Evolutionary conservation across 2,888 invertebrate species (phyloP), one percentile per base, ranked within the genome.

Genomic region (Philaethria dido): DNA sequence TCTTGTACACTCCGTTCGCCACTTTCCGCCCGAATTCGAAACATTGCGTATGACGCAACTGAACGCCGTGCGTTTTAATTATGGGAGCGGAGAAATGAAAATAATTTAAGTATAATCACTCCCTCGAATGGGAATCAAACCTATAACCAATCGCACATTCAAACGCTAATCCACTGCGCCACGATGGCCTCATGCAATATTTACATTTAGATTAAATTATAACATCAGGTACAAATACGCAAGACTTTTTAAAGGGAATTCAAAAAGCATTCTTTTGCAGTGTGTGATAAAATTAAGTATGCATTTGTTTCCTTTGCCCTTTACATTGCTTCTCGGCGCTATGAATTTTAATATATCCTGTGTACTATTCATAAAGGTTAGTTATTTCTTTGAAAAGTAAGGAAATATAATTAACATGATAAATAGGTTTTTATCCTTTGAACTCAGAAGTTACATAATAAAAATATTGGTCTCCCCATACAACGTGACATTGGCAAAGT

Each of bases 311-410:
- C 20, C 63, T 29, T 45, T 29, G 18, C 44, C 20, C 60, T 60
- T 60, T 29, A 18, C 14, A 39, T 20, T 39, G 22, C 39, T 25
- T 13, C 22, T 20, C 16, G 22, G 55, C 45, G 33, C 55, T 63
- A 55, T 63, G 63, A 63, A 63, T 63, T 54, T 63, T 63, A 55
- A 63, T 36, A 45, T 45, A 13, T 3, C 14, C 44, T 44, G 3
- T 33, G 20, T 44, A 45, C 45, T 63, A 22, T 29, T 54, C 33
- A 20, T 25, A 14, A 45, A 22, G 29, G 36, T 25, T 14, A 6
- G 8, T 33, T n/a, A n/a, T 9, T n/a, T n/a, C 11, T 5, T 55
- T 16, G n/a, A 5, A 44, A 54, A 63, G 4, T 9, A 29, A 11
- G 8, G 13, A 29, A n/a, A n/a, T 33, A n/a, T n/a, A 9, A 42